A percentile compares a stretch with the other conserved stretches of the same genome.
Conservation (phyloP, 2,888 invertebrate genomes). For the Amorpha juglandis region DNA sequence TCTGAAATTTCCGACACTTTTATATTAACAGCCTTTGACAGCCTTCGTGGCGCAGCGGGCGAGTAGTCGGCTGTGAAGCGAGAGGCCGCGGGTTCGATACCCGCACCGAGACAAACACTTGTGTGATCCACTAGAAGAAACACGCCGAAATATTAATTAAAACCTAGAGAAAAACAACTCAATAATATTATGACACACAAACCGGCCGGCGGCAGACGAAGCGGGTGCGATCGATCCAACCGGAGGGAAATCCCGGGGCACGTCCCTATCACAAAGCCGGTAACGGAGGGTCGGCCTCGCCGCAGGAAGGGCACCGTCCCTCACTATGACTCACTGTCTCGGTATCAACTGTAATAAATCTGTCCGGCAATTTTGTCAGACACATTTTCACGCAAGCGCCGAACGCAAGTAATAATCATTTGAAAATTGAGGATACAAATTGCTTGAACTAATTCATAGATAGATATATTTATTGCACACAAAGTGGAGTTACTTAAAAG, state of each 20-base stretch:
- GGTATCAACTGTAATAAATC: conserved; percentile 3
- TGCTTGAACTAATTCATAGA: too few relatives aligned
- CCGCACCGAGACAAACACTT: too few relatives aligned
- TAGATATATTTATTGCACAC: too few relatives aligned
- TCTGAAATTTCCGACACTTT: too few relatives aligned
- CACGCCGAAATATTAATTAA: too few relatives aligned
- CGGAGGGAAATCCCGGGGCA: background rate
- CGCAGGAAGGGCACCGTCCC: conserved; percentile 14
- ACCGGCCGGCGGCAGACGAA: background rate
- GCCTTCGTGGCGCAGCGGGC: too few relatives aligned
- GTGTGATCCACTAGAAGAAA: too few relatives aligned
- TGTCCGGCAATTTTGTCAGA: background rate
- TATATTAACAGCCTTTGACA: too few relatives aligned
- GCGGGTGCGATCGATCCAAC: conserved; percentile 7
- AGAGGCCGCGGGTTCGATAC: too few relatives aligned
- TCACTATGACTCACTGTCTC: conserved; percentile 14
- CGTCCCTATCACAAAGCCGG: background rate
- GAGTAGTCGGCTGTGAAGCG: too few relatives aligned
- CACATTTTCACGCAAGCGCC: background rate
- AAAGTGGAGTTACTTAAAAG: too few relatives aligned
- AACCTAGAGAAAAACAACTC: background rate
- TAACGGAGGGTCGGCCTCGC: background rate
- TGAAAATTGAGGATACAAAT: background rate
- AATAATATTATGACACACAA: background rate
- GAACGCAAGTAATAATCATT: background rate